These are phyloP conservation scores for Mormyrus iriodes DNA, from an alignment of 2,113 vertebrate genomes.

Conservation along the genomic window DNA sequence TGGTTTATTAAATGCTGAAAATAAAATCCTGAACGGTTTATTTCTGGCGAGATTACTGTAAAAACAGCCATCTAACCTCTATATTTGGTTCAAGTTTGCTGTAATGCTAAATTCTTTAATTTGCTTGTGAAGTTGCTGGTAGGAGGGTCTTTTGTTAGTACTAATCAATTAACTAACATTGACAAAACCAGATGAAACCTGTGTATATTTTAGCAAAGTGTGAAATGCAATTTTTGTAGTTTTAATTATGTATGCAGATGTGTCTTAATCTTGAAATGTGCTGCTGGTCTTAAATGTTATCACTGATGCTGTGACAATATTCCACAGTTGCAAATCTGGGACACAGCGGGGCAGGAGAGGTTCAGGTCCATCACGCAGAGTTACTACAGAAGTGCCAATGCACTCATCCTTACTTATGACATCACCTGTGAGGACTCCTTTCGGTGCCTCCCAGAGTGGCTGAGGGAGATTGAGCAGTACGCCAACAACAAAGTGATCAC, in stretches of 20 bases:
- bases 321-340: conserved; percentile 94
- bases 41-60: background rate
- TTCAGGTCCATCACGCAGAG: conserved; percentile 99
- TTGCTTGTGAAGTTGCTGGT: background rate
- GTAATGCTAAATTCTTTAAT: background rate
- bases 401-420: conserved; percentile 95
- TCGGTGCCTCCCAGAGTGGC: conserved; percentile 96
- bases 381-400: conserved; percentile 96
- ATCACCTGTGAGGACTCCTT: conserved; percentile 98
- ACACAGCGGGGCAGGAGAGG: conserved; percentile 94
- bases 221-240: too few relatives aligned
- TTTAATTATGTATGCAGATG: background rate
- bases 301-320: background rate
- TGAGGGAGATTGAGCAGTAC: conserved; percentile 95
- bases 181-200: too few relatives aligned
- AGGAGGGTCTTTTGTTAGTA: background rate
- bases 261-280: background rate
- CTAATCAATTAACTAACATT: background rate
- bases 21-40: background rate
- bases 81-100: background rate
- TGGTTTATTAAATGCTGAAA: background rate
- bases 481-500: conserved; percentile 97
- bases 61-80: background rate
- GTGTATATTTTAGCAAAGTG: too few relatives aligned
- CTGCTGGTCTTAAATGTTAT: background rate